Base-by-base conservation (phyloP, 2,888 invertebrate species). In the Standfussiana lucernea region DNA sequence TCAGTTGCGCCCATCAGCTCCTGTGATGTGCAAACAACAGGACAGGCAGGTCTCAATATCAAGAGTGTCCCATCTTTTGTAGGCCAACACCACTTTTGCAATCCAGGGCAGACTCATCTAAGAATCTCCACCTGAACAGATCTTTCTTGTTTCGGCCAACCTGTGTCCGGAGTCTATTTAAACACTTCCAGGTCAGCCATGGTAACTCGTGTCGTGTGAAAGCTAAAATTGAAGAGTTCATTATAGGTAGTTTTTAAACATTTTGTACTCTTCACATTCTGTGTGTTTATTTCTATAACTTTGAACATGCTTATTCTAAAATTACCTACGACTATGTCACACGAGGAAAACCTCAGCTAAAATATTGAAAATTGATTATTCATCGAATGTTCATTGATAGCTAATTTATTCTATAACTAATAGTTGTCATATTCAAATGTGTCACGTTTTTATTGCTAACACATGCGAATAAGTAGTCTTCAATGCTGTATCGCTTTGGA, bases 371-470 rank as follows among this genome's bases (percentile, higher is more conserved):
- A 56, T 59, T 69, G 72, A 82, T 82, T 82, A 79, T 73, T 74
- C 35, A 72, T 72, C 32, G 61, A 75, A 76, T 71, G 62, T 74
- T 80, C 53, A 82, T 70, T 73, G 71, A 83, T 80, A 81, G 79
- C 42, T 53, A 73, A 81, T 62, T 75, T 68, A 61, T 42, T 83
- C 79, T 78, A 7, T 72, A 37, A 75, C 21, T 77, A 42, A 80
- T 78, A 67, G 69, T 64, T 68, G 35, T 76, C 67, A 70, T 71
- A 59, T 67, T 79, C 67, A 74, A 84, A 85, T 89, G 81, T 89
- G 83, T 88, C 88, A 89, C 76, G 53, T 68, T 74, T 77, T 86
- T 83, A 88, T 84, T 80, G 45, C 72, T 73, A 83, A 80, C 89
- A 89, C 71, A 83, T 88, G 85, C 70, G 62, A 80, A 56, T 76